Percentiles rank a stretch among this genome's conserved stretches.
These are phyloP conservation scores for Scelioninae gen. 2 DNA, from an alignment of 2,888 invertebrate species.

Conservation along the genomic window DNA sequence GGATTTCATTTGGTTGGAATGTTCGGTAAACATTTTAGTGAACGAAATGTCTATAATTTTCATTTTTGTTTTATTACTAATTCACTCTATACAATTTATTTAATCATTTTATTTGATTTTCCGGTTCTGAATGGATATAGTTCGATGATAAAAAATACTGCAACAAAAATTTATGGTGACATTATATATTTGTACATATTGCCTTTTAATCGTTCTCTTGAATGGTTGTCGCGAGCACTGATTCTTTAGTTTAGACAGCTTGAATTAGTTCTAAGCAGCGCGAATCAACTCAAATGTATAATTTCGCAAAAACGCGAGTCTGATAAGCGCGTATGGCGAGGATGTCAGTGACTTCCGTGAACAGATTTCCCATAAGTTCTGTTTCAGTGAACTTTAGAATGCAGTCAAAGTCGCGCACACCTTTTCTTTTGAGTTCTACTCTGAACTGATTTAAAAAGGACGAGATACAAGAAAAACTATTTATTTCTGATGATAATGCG, in stretches of 20 bases:
- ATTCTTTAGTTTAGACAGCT: conserved; percentile 31
- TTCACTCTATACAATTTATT: too few relatives aligned
- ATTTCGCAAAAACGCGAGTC: conserved; percentile 53
- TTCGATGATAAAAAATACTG: too few relatives aligned
- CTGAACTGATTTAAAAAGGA: conserved; percentile 31
- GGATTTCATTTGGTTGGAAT: too few relatives aligned
- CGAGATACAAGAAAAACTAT: conserved; percentile 16
- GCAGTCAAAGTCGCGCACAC: conserved; percentile 19
- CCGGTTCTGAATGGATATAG: too few relatives aligned
- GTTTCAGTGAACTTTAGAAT: conserved; percentile 53
- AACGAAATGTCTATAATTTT: too few relatives aligned
- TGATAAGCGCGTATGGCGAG: conserved; percentile 55
- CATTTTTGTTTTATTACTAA: too few relatives aligned
- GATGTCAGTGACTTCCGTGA: conserved; percentile 54
- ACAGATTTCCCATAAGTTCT: conserved; percentile 56
- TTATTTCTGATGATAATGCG: conserved; percentile 11
- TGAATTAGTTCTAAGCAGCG: conserved; percentile 26
- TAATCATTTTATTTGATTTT: too few relatives aligned
- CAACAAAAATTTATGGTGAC: too few relatives aligned
- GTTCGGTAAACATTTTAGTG: too few relatives aligned
- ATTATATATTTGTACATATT: too few relatives aligned
- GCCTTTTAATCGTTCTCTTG: too few relatives aligned
- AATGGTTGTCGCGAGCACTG: conserved; percentile 19
- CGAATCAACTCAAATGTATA: conserved; percentile 55
- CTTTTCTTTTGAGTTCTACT: conserved; percentile 4